phyloP scores from a whole-genome alignment of 2,888 invertebrate genomes.

The Auanema sp. region DNA sequence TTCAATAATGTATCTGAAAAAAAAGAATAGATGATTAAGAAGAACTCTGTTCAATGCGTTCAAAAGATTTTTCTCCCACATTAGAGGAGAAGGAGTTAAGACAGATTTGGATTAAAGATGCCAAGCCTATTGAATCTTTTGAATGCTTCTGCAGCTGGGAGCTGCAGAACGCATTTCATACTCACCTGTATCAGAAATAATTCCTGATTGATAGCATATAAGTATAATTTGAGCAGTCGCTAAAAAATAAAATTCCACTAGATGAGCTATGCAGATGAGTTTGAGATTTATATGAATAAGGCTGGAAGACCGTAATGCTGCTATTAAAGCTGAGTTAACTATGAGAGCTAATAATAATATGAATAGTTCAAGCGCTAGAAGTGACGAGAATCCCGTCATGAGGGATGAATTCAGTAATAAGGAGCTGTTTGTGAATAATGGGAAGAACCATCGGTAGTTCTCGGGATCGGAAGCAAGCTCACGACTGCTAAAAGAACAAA shows the following conservation, averaged over 20 bases:
- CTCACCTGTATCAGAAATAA: conserved; percentile 11
- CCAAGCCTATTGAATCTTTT: neutral
- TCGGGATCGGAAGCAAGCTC: too few relatives aligned
- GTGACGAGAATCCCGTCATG: conserved; percentile 8
- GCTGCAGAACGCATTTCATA: neutral
- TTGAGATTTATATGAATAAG: conserved; percentile 20
- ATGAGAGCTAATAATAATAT: conserved; percentile 11
- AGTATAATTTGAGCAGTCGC: conserved; percentile 12
- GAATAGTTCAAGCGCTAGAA: conserved; percentile 17
- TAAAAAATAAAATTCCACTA: conserved; percentile 15
- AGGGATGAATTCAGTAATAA: neutral
- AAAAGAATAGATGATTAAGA: neutral
- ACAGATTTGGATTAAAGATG: neutral
- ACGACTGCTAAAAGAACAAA: too few relatives aligned
- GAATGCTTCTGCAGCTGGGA: neutral
- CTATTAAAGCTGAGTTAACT: conserved; percentile 13
- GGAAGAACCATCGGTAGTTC: conserved; percentile 1
- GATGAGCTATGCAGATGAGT: conserved; percentile 20
- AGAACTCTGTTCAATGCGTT: too few relatives aligned
- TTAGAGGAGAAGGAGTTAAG: neutral
- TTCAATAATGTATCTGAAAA: conserved; percentile 6
- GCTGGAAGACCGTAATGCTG: conserved; percentile 7
- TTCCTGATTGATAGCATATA: conserved; percentile 17
- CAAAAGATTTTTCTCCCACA: neutral
- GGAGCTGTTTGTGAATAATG: conserved; percentile 14